Evolutionary conservation across 2,113 vertebrate genomes (phyloP), one percentile per base, ranked within the genome.

Genomic region (Pleuronectes platessa): DNA sequence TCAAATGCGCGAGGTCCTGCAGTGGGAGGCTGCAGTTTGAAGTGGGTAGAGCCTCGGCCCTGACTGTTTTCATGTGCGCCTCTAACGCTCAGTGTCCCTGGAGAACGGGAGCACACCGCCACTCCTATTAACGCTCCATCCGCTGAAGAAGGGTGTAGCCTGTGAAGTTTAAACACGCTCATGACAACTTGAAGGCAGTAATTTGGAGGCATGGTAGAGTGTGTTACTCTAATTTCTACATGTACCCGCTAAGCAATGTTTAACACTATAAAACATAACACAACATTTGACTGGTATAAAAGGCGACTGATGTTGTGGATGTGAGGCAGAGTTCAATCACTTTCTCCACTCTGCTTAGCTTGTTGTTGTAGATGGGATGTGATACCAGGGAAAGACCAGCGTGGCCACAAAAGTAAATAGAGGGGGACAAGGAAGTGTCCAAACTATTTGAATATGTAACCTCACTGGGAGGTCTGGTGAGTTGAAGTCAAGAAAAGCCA

Each of bases 321-420:
- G 37, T 49, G 14, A 49, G 14, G 13, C 15, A 13, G 47, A 49
- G 55, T 53, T 24, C 8, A 51, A 49, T 49, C 56, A 11, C 59
- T 62, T 74, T 82, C 70, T 62, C 23, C n/a, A 11, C n/a, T 53
- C 47, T 71, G 61, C 73, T 62, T 14, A 7, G 49, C 73, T 66
- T 76, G 69, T 75, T 76, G 64, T 72, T 81, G 21, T 51, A 49
- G 40, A 82, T 74, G 45, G 31, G 61, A 74, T 67, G 54, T 31
- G 71, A 84, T 70, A 59, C 77, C 45, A 66, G 59, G 42, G n/a
- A 75, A 68, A 20, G 68, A 58, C 67, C 67, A 61, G 45, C 11
- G 53, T 54, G 60, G 68, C 87, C 86, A 75, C 78, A 86, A n/a
- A 56, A 59, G 64, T 83, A 86, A 90, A 89, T 69, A 26, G 23